These are phyloP conservation scores for Epiblema foenella DNA, from an alignment of 2,888 invertebrate species.

Conservation along the genomic window DNA sequence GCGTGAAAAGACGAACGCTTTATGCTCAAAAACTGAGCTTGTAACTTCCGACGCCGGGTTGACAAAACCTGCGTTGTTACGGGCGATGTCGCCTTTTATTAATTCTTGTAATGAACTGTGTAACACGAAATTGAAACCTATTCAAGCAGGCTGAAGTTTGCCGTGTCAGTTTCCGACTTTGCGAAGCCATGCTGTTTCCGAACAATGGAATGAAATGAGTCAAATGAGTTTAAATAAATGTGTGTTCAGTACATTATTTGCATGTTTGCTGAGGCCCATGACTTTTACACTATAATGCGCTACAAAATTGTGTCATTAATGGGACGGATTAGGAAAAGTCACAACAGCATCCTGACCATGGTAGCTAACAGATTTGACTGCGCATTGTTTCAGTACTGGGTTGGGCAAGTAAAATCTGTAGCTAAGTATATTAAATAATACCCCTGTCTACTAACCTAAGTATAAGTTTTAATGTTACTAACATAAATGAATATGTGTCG, in stretches of 20 bases:
- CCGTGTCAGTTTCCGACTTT: slow-evolving; percentile 37
- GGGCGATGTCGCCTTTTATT: slow-evolving; percentile 57
- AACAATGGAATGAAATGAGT: slow-evolving; percentile 23
- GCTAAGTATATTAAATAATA: too few relatives aligned
- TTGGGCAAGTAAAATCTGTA: too few relatives aligned
- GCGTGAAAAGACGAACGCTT: slow-evolving; percentile 70
- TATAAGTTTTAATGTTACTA: too few relatives aligned
- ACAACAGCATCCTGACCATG: too few relatives aligned
- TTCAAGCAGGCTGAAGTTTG: slow-evolving; percentile 45
- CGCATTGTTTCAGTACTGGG: too few relatives aligned
- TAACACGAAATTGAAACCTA: slow-evolving; percentile 46
- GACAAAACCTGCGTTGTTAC: slow-evolving; percentile 64
- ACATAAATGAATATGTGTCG: too few relatives aligned
- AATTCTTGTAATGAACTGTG: slow-evolving; percentile 55
- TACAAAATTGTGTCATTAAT: too few relatives aligned
- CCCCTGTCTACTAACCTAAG: too few relatives aligned
- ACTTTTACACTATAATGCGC: too few relatives aligned
- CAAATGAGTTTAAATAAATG: slow-evolving; percentile 16
- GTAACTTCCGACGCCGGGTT: slow-evolving; percentile 55
- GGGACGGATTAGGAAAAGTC: too few relatives aligned
- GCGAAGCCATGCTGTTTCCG: slow-evolving; percentile 23
- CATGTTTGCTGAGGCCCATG: too few relatives aligned
- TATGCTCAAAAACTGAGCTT: slow-evolving; percentile 59
- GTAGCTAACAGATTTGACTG: too few relatives aligned
- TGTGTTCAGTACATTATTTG: slow-evolving; percentile 38